Evolutionary conservation across 2,797 vertebrate species (phyloP), one percentile per base, ranked within the genome.

Genomic region (Molossus alvarezi): DNA sequence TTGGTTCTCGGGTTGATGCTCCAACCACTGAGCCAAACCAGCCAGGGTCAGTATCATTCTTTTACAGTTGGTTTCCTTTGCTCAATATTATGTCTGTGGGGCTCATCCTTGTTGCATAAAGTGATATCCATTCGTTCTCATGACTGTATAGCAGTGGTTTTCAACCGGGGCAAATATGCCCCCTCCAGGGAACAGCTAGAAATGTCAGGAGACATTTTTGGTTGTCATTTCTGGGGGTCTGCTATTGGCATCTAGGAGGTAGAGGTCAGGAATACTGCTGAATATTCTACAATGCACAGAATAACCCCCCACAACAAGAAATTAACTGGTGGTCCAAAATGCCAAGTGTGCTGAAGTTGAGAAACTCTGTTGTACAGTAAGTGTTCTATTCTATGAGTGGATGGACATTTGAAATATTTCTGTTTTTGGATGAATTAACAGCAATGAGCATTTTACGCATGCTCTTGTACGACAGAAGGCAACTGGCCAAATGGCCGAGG

Each of bases 391-490:
- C 80, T 72, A 41, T 17, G 53, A 75, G 6, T 6, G 41, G 88
- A 69, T 9, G 29, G 60, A 93, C 23, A 25, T 57, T 41, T 67
- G 14, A 84, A 33, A 71, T 25, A 45, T 69, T 55, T 84, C 72
- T 87, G 13, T 17, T 45, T 75, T 62, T 62, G 48, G 64, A 37
- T 60, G 60, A 60, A 9, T 20, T 20, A 83, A 72, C 1, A 75
- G 41, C 45, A 65, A 88, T 25, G 69, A 88, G 93, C 12, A 79
- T 12, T 51, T 45, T 3, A 45, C 3, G 12, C 58, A 58, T 17
- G 4, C 71, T 90, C 72, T 84, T 41, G 73, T 14, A 90, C n/a
- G 69, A 73, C 51, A 84, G 89, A 85, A 77, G 67, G 80, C 45
- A 86, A 67, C 29, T 37, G 41, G 60, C 21, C 75, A 92, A 25